Percentiles rank a stretch among this genome's conserved stretches.
These are phyloP conservation scores for Lateolabrax maculatus DNA, from an alignment of 2,797 vertebrate species.

Conservation along the genomic window DNA sequence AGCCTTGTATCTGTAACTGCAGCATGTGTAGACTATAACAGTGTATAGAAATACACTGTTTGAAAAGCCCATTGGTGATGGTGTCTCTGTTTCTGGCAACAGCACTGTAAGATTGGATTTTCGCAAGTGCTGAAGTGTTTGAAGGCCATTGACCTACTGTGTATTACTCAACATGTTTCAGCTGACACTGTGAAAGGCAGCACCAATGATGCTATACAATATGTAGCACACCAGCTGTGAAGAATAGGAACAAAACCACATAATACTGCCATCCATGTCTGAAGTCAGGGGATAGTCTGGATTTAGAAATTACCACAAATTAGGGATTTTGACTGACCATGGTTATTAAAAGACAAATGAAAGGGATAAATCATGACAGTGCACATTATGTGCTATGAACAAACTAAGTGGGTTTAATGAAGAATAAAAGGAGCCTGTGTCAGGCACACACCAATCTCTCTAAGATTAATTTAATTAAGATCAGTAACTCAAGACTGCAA, in stretches of 20 bases:
- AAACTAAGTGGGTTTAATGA: constrained; percentile 56
- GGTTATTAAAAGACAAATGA: constrained; percentile 50
- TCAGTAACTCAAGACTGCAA: constrained; percentile 43
- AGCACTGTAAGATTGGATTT: constrained; percentile 45
- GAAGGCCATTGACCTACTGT: constrained; percentile 40
- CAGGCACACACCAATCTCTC: constrained; percentile 56
- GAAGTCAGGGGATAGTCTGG: constrained; percentile 32
- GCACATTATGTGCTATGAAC: constrained; percentile 40
- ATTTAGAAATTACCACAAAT: constrained; percentile 46
- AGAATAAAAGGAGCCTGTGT: constrained; percentile 31
- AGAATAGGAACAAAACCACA: constrained; percentile 23
- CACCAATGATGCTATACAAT: constrained; percentile 20
- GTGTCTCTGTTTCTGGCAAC: constrained; percentile 38
- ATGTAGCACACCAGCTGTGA: constrained; percentile 17
- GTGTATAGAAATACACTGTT: constrained; percentile 39
- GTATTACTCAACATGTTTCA: constrained; percentile 44
- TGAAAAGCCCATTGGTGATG: constrained; percentile 44
- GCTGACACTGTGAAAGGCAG: constrained; percentile 31
- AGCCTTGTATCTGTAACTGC: constrained; percentile 52
- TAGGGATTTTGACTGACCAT: constrained; percentile 35
- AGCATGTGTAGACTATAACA: constrained; percentile 39
- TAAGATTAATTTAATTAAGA: constrained; percentile 61
- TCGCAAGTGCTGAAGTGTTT: constrained; percentile 29
- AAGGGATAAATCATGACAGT: constrained; percentile 46
- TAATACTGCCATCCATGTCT: constrained; percentile 9